Conservation (phyloP, 2,888 invertebrate species). For the Andrena trimmerana region DNA sequence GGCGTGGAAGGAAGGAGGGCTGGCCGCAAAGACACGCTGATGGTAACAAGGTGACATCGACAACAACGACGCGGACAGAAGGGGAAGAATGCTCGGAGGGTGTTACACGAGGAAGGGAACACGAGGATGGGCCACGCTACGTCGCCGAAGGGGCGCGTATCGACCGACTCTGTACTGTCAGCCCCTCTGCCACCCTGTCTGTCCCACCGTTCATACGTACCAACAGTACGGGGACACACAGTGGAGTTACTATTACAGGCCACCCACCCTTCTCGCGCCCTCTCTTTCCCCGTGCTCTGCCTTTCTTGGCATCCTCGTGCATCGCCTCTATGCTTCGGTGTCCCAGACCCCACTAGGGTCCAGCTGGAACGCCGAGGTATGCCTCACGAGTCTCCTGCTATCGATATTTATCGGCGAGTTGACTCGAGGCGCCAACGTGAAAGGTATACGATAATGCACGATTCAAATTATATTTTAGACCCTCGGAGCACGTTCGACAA, state of each 20-base stretch:
- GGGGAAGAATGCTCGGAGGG: conserved; percentile 51
- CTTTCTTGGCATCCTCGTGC: conserved; percentile 38
- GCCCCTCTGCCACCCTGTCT: conserved; percentile 65
- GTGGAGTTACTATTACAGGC: conserved; percentile 65
- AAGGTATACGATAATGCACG: background rate
- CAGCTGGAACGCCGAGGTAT: conserved; percentile 11
- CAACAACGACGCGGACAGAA: conserved; percentile 43
- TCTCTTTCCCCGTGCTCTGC: conserved; percentile 9
- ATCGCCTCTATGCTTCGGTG: conserved; percentile 41
- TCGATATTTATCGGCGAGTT: conserved; percentile 13
- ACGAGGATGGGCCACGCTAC: conserved; percentile 64
- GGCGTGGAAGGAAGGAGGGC: conserved; percentile 3
- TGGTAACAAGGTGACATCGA: conserved; percentile 50
- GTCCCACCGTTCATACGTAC: conserved; percentile 69
- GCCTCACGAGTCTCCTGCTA: background rate
- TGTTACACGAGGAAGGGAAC: conserved; percentile 38
- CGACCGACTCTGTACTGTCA: conserved; percentile 74
- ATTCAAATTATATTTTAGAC: background rate
- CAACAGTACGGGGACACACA: conserved; percentile 66
- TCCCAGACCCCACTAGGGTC: conserved; percentile 24
- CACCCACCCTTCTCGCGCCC: conserved; percentile 32
- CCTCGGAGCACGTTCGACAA: too few species aligned
- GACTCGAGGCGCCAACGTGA: background rate
- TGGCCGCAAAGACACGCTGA: conserved; percentile 25
- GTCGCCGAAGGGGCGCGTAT: conserved; percentile 77